phyloP scores from a whole-genome alignment of 2,113 vertebrate species.

The Eulacestoma nigropectus region DNA sequence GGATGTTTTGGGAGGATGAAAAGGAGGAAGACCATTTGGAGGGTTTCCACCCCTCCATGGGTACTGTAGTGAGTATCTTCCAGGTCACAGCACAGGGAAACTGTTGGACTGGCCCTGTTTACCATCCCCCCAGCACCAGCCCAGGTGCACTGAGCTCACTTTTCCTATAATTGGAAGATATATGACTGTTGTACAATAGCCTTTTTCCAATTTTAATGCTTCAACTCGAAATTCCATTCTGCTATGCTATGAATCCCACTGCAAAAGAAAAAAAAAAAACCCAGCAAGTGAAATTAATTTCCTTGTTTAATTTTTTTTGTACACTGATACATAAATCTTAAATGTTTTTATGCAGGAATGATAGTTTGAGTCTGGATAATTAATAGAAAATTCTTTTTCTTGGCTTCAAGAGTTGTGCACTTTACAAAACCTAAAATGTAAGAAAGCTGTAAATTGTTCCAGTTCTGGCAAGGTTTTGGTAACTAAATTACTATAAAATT shows the following conservation, averaged over 20 bases:
- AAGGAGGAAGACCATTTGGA: background rate
- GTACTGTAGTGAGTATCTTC: background rate
- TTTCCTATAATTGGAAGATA: background rate
- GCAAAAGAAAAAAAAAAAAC: background rate
- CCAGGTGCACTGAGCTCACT: background rate
- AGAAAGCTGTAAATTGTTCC: background rate
- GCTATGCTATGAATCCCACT: background rate
- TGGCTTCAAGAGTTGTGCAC: background rate
- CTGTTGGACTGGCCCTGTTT: background rate
- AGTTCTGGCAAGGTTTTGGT: background rate
- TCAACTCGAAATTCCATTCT: background rate
- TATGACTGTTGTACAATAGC: background rate
- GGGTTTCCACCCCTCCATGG: background rate
- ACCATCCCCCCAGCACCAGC: background rate
- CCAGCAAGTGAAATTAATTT: background rate
- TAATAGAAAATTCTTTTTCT: background rate
- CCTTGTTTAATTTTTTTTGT: background rate
- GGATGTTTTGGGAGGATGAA: background rate
- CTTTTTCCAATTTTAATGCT: background rate
- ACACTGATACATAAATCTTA: background rate
- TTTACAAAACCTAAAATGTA: background rate
- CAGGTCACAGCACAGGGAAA: background rate
- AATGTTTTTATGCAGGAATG: background rate
- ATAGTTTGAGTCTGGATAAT: background rate
- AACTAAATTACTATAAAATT: background rate